phyloP scores from a whole-genome alignment of 2,113 vertebrate species.

The Nothoprocta pentlandii region DNA sequence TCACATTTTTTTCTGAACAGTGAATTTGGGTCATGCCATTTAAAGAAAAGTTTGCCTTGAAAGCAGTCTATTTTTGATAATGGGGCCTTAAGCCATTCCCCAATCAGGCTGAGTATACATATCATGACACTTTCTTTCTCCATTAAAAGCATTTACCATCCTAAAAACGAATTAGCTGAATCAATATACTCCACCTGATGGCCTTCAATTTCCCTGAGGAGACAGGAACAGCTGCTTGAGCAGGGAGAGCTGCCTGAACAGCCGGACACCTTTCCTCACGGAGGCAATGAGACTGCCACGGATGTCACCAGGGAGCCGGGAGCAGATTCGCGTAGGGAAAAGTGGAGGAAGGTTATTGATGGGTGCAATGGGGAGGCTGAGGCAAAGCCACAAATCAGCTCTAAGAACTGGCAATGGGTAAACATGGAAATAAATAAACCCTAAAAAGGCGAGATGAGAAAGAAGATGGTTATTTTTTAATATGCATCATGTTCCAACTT shows the following conservation, averaged over 20 bases:
- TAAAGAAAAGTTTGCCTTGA: not conserved
- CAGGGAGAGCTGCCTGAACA: not conserved
- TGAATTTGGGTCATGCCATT: not conserved
- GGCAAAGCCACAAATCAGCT: not conserved
- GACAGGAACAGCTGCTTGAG: slow-evolving; percentile 5
- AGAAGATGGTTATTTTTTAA: not conserved
- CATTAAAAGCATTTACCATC: not conserved
- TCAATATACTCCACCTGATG: not conserved
- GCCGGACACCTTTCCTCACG: not conserved
- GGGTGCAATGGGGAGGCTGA: not conserved
- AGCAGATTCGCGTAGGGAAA: accelerated
- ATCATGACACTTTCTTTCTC: slow-evolving; percentile 21
- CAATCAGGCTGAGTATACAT: not conserved
- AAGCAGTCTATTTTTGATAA: not conserved
- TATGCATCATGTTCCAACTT: not conserved
- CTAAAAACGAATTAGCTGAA: slow-evolving; percentile 40
- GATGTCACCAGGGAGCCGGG: not conserved
- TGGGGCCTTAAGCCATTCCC: not conserved
- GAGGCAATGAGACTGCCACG: not conserved
- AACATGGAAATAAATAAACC: not conserved
- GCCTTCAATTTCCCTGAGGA: not conserved
- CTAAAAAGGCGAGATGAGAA: not conserved
- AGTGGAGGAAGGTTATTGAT: not conserved
- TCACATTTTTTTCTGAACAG: not conserved
- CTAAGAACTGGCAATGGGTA: not conserved